Evolutionary conservation across 2,888 invertebrate species (phyloP), one percentile per base, ranked within the genome.

Genomic region (Drosophila monieri): DNA sequence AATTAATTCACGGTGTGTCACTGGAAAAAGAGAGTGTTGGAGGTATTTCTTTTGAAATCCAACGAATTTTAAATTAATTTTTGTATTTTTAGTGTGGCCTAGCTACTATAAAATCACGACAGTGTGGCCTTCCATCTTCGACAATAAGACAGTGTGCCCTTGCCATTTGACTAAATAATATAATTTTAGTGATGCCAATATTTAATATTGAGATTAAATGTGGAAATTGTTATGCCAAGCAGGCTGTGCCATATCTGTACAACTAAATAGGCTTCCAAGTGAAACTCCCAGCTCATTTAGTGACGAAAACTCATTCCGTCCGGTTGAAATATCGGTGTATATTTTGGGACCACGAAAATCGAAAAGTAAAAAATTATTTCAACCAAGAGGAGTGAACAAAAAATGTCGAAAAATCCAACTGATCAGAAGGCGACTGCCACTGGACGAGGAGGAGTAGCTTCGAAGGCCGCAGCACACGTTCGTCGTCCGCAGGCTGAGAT

Each of bases 401-500:
- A 10, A 12, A 18, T 44, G 18, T 44, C 21, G 3, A 23, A 8
- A n/a, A 9, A 12, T 30, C 12, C 10, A 15, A 14, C 15, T 1
- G 30, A 15, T 12, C 15, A 15, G 10, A 48, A 18, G 5, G 10
- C 43, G 4, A 10, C 10, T 4, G 43, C 21, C 10, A 3, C 43
- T 3, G 18, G 9, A 1, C 9, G 3, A 8, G 39, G 39, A 43
- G 44, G n/a, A 2, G 35, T 2, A n/a, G 6, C n/a, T 35, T 2
- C 35, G n/a, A 35, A 35, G n/a, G 6, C n/a, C 5, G n/a, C 35
- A 6, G n/a, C 2, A 35, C 10, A 37, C 4, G 10, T 3, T n/a
- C 55, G 51, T 1, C 85, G 87, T 0, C 64, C 81, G 1, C 57
- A 68, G 2, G 35, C 76, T 18, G 81, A 80, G 39, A 80, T 86